A percentile compares a stretch with the other conserved stretches of the same genome.
Evolutionary conservation across 2,888 invertebrate genomes (phyloP).

Genomic region (Boloria selene): DNA sequence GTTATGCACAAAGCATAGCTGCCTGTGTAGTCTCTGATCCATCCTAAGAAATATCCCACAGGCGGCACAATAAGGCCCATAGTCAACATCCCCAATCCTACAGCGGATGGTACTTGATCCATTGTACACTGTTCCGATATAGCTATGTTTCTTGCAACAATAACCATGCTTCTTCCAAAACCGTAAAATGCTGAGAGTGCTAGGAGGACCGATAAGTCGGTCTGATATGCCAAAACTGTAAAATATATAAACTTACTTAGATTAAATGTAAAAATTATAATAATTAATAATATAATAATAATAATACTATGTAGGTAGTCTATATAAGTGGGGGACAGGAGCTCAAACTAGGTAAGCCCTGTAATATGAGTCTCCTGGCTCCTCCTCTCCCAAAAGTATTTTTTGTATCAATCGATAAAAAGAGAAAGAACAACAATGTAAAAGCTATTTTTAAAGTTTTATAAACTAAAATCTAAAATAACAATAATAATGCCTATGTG

Average conservation of each 20-base stretch:
- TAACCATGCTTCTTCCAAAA: constrained; percentile 87
- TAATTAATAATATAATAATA: too few relatives aligned
- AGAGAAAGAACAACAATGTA: too few relatives aligned
- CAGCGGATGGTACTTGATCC: constrained; percentile 85
- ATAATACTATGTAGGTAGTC: too few relatives aligned
- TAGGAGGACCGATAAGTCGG: constrained; percentile 76
- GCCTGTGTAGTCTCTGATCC: constrained; percentile 84
- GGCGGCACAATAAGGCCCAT: constrained; percentile 87
- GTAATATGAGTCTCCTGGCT: too few relatives aligned
- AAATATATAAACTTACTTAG: constrained; percentile 32
- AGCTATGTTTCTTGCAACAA: constrained; percentile 87
- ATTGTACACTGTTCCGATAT: constrained; percentile 84
- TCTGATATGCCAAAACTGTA: constrained; percentile 84
- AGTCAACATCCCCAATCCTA: constrained; percentile 87
- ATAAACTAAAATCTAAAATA: too few relatives aligned
- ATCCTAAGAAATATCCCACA: constrained; percentile 84
- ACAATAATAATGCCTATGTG: too few relatives aligned
- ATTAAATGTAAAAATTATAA: too few relatives aligned
- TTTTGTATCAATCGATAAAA: too few relatives aligned
- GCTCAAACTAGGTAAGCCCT: too few relatives aligned
- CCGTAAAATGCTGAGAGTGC: constrained; percentile 84
- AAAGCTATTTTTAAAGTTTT: too few relatives aligned
- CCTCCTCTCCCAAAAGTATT: too few relatives aligned
- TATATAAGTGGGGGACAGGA: too few relatives aligned
- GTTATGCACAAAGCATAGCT: constrained; percentile 85